Evolutionary conservation across 2,113 vertebrate genomes (phyloP).

Genomic region (Martes martes): DNA sequence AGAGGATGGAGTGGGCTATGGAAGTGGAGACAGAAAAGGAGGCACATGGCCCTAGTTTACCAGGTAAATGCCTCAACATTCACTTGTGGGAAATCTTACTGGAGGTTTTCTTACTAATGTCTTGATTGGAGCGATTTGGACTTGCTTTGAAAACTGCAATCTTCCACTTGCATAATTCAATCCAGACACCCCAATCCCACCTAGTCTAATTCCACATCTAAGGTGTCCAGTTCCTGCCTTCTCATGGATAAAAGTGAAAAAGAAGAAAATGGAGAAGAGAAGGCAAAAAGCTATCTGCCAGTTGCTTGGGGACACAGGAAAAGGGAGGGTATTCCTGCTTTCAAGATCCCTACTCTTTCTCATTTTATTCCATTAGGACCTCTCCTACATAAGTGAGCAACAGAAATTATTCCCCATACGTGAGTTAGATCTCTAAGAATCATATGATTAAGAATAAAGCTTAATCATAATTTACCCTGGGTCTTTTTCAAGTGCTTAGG

Average conservation of each 20-base stretch:
- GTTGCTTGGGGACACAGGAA: not conserved
- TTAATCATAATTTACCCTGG: not conserved
- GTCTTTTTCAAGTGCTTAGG: not conserved
- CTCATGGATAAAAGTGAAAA: not conserved
- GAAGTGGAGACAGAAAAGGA: not conserved
- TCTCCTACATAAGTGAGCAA: not conserved
- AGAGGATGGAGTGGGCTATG: fast-evolving
- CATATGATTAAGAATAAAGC: not conserved
- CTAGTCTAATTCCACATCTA: not conserved
- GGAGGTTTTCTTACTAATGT: not conserved
- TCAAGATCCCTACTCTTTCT: not conserved
- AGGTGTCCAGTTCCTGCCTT: not conserved
- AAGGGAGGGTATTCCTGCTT: not conserved
- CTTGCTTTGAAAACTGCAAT: not conserved
- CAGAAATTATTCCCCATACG: not conserved
- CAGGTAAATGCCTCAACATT: not conserved
- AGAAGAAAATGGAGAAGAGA: not conserved
- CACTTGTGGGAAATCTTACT: not conserved
- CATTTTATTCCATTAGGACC: not conserved
- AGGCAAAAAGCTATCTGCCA: not conserved
- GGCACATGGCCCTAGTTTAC: not conserved
- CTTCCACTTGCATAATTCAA: not conserved
- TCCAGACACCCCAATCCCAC: not conserved
- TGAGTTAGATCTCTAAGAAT: not conserved
- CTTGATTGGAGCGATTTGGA: not conserved